A percentile compares a stretch with the other conserved stretches of the same genome.
These are phyloP conservation scores for Hyla sarda DNA, from an alignment of 2,113 vertebrate genomes.

Conservation along the genomic window DNA sequence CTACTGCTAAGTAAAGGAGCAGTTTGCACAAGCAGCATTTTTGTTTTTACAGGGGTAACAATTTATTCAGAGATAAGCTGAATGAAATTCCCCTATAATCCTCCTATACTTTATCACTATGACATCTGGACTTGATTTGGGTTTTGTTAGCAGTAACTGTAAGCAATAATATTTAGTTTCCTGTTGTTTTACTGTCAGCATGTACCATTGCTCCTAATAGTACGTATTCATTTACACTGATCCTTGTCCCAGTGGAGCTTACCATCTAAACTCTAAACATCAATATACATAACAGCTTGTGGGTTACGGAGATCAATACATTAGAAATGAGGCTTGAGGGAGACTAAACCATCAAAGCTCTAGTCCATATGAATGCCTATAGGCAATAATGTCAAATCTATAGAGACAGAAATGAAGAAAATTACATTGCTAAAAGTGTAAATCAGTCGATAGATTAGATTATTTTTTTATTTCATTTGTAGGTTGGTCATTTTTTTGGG, in stretches of 20 bases:
- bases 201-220: neutral
- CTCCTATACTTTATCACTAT: no score
- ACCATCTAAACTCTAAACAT: neutral
- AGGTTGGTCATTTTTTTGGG: no score
- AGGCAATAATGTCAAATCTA: neutral
- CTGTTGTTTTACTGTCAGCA: neutral
- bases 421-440: neutral
- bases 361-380: conserved; percentile 6
- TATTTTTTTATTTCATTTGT: neutral
- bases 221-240: neutral
- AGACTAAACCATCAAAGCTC: conserved; percentile 13
- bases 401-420: neutral
- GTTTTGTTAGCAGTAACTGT: neutral
- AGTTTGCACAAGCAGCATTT: no score
- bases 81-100: no score
- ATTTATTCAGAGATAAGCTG: no score
- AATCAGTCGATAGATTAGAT: neutral
- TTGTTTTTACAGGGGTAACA: no score
- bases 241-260: neutral
- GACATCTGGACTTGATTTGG: neutral
- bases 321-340: neutral
- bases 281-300: conserved; percentile 10
- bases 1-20: no score
- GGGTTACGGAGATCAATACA: neutral
- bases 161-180: neutral